phyloP scores from a whole-genome alignment of 1,140 invertebrate species.

The Ptiloglossa arizonensis region DNA sequence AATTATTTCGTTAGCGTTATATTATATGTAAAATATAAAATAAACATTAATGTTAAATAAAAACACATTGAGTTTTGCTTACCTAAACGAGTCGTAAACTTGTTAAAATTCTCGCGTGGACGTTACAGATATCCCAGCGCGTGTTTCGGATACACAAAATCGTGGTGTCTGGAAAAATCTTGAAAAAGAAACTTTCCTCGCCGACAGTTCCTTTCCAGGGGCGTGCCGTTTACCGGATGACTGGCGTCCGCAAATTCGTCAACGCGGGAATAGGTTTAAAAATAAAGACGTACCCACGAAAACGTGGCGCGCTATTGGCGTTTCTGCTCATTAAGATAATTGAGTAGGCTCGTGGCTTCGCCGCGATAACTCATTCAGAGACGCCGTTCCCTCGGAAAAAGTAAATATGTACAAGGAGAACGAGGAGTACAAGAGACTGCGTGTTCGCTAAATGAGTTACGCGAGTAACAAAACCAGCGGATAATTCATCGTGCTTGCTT shows the following conservation, averaged over 20 bases:
- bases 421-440: conserved; percentile 27
- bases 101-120: no score
- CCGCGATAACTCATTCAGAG: conserved; percentile 64
- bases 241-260: conserved; percentile 63
- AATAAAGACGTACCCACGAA: conserved; percentile 57
- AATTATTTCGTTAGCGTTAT: no score
- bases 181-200: background rate
- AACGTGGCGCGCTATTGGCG: conserved; percentile 54
- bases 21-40: no score
- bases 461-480: conserved; percentile 29
- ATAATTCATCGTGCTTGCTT: conserved; percentile 25
- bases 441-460: conserved; percentile 37
- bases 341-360: conserved; percentile 52
- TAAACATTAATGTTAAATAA: no score
- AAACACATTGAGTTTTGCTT: no score
- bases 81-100: no score
- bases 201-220: background rate
- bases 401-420: conserved; percentile 49
- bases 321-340: conserved; percentile 69
- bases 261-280: conserved; percentile 61
- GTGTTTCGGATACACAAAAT: no score
- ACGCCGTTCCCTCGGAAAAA: conserved; percentile 47
- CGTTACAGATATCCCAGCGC: no score
- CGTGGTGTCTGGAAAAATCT: no score
- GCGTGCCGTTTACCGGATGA: background rate